Evolutionary conservation across 2,888 invertebrate species (phyloP).

Genomic region (Apocheima hispidaria): DNA sequence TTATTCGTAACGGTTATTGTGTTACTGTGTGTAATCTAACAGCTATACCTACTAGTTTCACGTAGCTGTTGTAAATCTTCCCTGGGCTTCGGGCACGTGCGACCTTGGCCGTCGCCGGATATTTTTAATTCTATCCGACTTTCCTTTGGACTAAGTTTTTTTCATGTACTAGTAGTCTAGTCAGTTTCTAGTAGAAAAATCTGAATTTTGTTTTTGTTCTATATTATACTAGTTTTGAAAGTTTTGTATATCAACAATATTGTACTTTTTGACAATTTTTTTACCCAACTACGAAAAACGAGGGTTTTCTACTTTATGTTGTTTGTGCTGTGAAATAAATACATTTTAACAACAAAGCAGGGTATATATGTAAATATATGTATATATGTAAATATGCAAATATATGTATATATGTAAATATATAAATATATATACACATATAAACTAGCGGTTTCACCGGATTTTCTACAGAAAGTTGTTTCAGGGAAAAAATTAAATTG

Average conservation of each 20-base stretch:
- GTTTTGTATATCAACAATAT: too few relatives aligned
- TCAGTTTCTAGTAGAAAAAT: not conserved
- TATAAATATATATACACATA: too few relatives aligned
- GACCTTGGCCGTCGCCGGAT: constrained; percentile 22
- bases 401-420: too few relatives aligned
- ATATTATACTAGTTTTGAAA: not conserved
- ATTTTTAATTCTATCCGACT: constrained; percentile 18
- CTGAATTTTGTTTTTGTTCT: not conserved
- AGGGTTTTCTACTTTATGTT: too few relatives aligned
- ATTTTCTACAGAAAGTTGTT: too few relatives aligned
- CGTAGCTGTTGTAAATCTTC: constrained; percentile 19
- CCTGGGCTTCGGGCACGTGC: constrained; percentile 19
- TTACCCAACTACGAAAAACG: too few relatives aligned
- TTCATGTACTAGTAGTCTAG: not conserved
- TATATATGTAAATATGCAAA: too few relatives aligned
- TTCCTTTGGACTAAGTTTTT: not conserved
- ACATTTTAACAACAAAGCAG: too few relatives aligned
- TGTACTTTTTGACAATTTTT: too few relatives aligned
- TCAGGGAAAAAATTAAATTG: too few relatives aligned
- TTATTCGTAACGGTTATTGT: not conserved
- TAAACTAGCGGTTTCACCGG: too few relatives aligned
- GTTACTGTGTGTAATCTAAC: not conserved
- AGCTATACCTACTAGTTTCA: constrained; percentile 2
- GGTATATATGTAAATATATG: too few relatives aligned
- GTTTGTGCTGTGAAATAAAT: not conserved